These are phyloP conservation scores for Antheraea assamensis DNA, from an alignment of 2,888 invertebrate species.

Conservation along the genomic window DNA sequence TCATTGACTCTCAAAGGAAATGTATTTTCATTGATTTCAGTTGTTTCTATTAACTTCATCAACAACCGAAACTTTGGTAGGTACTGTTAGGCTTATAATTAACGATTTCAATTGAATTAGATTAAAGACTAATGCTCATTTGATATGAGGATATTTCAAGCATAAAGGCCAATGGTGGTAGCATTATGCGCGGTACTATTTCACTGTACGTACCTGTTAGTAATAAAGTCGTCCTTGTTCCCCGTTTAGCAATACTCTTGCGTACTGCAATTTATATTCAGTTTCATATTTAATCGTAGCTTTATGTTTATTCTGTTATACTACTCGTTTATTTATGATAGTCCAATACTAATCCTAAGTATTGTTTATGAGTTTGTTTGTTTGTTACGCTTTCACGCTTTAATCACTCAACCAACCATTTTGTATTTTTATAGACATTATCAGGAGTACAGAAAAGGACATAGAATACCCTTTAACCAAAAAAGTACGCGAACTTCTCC, in stretches of 20 bases:
- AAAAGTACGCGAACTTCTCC: background rate
- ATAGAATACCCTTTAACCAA: no score
- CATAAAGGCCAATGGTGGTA: slow-evolving; percentile 3
- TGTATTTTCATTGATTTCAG: no score
- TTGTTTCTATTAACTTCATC: no score
- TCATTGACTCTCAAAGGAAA: no score
- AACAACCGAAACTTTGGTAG: background rate
- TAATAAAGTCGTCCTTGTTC: slow-evolving; percentile 15
- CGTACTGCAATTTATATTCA: slow-evolving; percentile 6
- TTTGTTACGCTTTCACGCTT: no score
- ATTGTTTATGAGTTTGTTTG: no score
- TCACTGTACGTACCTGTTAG: slow-evolving; percentile 8
- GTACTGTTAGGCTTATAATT: background rate
- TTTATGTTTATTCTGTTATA: slow-evolving; percentile 8
- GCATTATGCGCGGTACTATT: slow-evolving; percentile 8
- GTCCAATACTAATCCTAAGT: no score
- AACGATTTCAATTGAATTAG: background rate
- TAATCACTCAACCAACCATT: no score
- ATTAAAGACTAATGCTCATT: background rate
- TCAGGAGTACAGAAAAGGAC: no score
- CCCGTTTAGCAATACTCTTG: slow-evolving; percentile 11
- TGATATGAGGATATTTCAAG: background rate
- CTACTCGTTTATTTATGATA: background rate
- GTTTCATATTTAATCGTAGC: slow-evolving; percentile 13
- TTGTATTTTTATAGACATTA: no score